Percentiles rank a stretch among this genome's conserved stretches.
Evolutionary conservation across 2,888 invertebrate species (phyloP).

Genomic region (Julus scandinavius): DNA sequence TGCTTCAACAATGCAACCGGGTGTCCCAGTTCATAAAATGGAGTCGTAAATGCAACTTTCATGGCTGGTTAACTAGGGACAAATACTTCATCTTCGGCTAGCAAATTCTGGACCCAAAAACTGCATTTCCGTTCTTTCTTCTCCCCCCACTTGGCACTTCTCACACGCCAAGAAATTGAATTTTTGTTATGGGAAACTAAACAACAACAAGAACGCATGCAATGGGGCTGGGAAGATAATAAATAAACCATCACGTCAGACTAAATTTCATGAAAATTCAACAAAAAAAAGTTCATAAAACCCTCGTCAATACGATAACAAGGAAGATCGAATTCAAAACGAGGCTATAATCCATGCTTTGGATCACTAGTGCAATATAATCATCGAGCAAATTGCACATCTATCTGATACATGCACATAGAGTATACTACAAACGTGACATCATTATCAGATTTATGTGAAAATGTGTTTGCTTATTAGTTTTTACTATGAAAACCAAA

Average conservation of each 20-base stretch:
- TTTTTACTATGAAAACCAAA: no score
- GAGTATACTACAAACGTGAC: background rate
- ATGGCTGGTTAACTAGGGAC: slow-evolving; percentile 52
- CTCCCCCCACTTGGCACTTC: background rate
- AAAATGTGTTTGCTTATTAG: background rate
- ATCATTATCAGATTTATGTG: background rate
- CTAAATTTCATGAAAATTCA: background rate
- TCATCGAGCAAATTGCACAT: background rate
- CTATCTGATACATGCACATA: background rate
- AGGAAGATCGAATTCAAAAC: slow-evolving; percentile 6
- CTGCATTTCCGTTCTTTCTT: background rate
- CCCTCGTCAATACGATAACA: slow-evolving; percentile 19
- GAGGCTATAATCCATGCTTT: background rate
- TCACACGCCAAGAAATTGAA: slow-evolving; percentile 31
- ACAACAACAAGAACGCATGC: background rate
- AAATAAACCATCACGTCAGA: background rate
- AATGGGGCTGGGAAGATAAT: slow-evolving; percentile 1
- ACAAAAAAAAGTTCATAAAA: background rate
- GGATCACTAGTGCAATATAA: background rate
- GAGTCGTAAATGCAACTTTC: slow-evolving; percentile 48
- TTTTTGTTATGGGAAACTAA: slow-evolving; percentile 28
- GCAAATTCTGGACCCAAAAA: slow-evolving; percentile 33
- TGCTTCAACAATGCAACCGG: slow-evolving; percentile 42
- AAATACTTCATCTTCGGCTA: slow-evolving; percentile 22
- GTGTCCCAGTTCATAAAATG: slow-evolving; percentile 49